phyloP scores from a whole-genome alignment of 2,797 vertebrate genomes.

The Australoheros facetus region DNA sequence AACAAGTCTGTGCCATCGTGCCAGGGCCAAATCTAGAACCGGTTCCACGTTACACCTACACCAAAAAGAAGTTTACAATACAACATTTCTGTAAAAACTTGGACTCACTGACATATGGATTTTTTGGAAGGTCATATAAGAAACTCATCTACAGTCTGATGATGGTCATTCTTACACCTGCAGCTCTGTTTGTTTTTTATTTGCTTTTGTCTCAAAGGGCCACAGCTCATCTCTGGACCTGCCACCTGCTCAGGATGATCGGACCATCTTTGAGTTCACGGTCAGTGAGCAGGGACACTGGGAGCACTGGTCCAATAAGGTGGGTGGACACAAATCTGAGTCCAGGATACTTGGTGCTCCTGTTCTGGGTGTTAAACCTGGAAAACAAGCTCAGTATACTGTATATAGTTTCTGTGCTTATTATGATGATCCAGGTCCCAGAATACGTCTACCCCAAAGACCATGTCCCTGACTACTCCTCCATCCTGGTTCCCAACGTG shows the following conservation, averaged over 20 bases:
- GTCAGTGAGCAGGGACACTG: slow-evolving; percentile 80
- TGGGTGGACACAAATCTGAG: slow-evolving; percentile 27
- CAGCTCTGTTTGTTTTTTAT: not conserved
- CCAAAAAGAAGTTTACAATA: no score
- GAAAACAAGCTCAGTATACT: not conserved
- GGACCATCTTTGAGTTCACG: slow-evolving; percentile 86
- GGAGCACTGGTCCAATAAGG: slow-evolving; percentile 86
- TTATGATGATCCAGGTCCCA: slow-evolving; percentile 50
- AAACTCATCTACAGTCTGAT: not conserved
- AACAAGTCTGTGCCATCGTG: no score
- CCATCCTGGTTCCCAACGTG: slow-evolving; percentile 87
- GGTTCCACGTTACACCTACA: no score
- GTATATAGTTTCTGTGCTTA: not conserved
- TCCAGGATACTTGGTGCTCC: not conserved
- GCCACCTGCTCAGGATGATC: slow-evolving; percentile 76
- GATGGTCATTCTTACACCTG: no score
- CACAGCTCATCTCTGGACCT: slow-evolving; percentile 78
- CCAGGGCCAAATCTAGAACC: no score
- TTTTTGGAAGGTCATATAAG: not conserved
- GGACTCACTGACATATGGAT: not conserved
- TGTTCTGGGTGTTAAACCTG: accelerated
- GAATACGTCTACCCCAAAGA: slow-evolving; percentile 85
- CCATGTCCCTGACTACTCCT: slow-evolving; percentile 82
- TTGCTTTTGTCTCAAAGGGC: slow-evolving; percentile 8
- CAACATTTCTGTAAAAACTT: no score